A percentile compares a stretch with the other conserved stretches of the same genome.
Conservation (phyloP, 2,888 invertebrate genomes). For the Drosophila infuscata region DNA sequence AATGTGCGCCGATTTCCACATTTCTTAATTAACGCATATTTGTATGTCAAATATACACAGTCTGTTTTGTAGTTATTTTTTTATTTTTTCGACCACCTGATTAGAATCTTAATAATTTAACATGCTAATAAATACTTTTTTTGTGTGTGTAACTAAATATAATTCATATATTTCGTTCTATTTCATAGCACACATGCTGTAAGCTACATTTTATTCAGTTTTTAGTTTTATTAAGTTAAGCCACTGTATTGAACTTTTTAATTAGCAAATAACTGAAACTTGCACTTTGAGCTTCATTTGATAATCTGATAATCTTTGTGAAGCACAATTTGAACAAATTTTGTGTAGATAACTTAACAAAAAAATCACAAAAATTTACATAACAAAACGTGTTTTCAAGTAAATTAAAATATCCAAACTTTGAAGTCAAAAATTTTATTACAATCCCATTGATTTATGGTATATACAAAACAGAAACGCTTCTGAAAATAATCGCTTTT, state of each 20-base stretch:
- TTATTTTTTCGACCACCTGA: constrained; percentile 5
- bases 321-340: background rate
- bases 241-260: background rate
- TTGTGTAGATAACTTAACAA: background rate
- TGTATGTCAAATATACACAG: constrained; percentile 49
- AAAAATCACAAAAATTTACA: background rate
- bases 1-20: constrained; percentile 33
- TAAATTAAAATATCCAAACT: background rate
- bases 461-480: background rate
- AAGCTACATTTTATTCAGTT: background rate
- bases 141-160: constrained; percentile 5
- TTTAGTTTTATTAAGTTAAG: background rate
- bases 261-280: background rate
- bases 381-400: constrained; percentile 6
- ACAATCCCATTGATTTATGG: background rate
- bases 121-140: constrained; percentile 3
- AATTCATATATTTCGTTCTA: background rate
- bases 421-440: background rate
- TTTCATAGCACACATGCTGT: background rate
- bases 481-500: constrained; percentile 13
- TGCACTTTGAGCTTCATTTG: constrained; percentile 3
- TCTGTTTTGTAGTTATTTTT: constrained; percentile 25
- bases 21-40: constrained; percentile 58
- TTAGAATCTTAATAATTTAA: constrained; percentile 30
- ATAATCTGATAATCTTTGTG: background rate